Evolutionary conservation across 2,888 invertebrate genomes (phyloP).

Genomic region (Rhodophaea formosa): DNA sequence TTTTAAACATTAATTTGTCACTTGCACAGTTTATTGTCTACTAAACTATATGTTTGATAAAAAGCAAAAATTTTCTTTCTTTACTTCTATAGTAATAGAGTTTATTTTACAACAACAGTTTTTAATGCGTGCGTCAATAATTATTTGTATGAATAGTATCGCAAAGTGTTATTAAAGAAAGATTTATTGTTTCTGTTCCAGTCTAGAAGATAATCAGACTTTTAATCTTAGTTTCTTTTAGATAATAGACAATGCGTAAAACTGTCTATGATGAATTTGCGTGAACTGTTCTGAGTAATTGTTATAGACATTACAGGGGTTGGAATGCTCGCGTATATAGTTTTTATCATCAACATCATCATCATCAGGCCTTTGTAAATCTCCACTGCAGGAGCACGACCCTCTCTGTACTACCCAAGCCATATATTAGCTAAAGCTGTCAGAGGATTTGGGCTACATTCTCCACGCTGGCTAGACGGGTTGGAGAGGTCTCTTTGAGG

Average conservation of each 20-base stretch:
- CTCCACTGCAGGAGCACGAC: no score
- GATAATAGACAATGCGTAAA: background rate
- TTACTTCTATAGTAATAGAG: background rate
- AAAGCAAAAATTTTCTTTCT: background rate
- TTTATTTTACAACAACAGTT: background rate
- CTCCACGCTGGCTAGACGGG: no score
- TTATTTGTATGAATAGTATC: constrained; percentile 8
- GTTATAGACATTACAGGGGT: background rate
- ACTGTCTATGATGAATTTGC: background rate
- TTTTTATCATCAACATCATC: no score
- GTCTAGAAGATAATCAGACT: constrained; percentile 2
- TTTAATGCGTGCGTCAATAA: constrained; percentile 7
- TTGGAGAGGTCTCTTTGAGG: no score
- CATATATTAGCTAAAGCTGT: no score
- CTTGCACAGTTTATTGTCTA: constrained; percentile 1
- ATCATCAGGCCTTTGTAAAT: no score
- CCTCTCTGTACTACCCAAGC: no score
- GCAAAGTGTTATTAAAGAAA: constrained; percentile 3
- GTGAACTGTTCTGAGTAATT: background rate
- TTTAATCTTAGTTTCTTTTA: constrained; percentile 6
- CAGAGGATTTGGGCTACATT: no score
- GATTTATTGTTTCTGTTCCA: constrained; percentile 3
- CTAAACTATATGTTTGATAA: background rate
- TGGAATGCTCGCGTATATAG: background rate
- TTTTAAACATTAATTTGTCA: background rate